phyloP scores from a whole-genome alignment of 2,113 vertebrate species.

The Sisor rabdophorus region DNA sequence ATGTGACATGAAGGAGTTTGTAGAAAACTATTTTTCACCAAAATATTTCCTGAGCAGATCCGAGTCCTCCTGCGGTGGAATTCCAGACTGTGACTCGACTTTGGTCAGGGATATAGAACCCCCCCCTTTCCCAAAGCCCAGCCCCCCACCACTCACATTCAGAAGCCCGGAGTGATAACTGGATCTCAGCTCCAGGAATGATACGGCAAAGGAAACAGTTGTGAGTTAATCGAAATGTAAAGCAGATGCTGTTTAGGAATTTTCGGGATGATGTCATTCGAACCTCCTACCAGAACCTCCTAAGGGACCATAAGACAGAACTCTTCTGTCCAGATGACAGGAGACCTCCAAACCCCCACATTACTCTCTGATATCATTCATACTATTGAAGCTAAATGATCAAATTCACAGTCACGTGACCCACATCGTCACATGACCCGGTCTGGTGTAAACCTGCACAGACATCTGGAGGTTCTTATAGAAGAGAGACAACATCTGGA shows the following conservation, averaged over 20 bases:
- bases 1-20: neutral
- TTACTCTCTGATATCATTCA: too few species aligned
- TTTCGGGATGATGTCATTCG: neutral
- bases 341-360: too few species aligned
- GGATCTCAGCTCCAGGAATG: constrained; percentile 49
- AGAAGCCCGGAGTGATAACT: constrained; percentile 11
- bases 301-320: too few species aligned
- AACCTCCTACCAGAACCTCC: too few species aligned
- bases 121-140: too few species aligned
- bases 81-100: neutral
- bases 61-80: neutral
- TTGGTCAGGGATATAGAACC: neutral
- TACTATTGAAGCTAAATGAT: too few species aligned
- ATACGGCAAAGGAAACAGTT: constrained; percentile 46
- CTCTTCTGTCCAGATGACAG: too few species aligned
- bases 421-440: too few species aligned
- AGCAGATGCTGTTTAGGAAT: constrained; percentile 56
- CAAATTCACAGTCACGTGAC: too few species aligned
- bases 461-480: too few species aligned
- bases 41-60: neutral
- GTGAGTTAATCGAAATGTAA: constrained; percentile 57
- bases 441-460: too few species aligned
- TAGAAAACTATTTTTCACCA: neutral
- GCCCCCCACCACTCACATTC: neutral
- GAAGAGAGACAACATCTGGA: too few species aligned